A percentile compares a stretch with the other conserved stretches of the same genome.
Conservation (phyloP, 2,888 invertebrate species). For the Mermis nigrescens region DNA sequence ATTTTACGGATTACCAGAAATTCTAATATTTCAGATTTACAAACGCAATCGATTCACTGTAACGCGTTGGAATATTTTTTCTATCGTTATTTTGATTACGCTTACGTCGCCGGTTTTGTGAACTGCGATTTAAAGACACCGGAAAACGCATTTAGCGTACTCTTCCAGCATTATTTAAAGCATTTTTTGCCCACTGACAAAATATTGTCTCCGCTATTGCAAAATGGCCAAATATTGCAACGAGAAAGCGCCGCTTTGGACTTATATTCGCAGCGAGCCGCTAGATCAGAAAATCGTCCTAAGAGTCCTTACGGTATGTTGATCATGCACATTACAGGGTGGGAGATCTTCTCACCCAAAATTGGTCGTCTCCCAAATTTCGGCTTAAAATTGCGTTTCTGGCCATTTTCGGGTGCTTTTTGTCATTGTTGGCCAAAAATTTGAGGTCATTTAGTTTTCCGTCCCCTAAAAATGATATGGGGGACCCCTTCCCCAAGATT, state of each 20-base stretch:
- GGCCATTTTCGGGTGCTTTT: too few relatives aligned
- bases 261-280: too few relatives aligned
- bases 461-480: too few relatives aligned
- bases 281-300: too few relatives aligned
- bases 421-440: too few relatives aligned
- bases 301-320: too few relatives aligned
- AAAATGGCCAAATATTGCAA: not conserved
- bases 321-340: too few relatives aligned
- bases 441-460: too few relatives aligned
- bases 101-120: not conserved
- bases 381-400: not conserved
- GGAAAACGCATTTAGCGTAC: not conserved
- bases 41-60: not conserved
- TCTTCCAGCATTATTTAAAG: not conserved
- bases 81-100: not conserved
- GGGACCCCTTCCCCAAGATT: too few relatives aligned
- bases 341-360: not conserved
- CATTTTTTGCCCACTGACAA: not conserved
- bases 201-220: not conserved
- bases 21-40: not conserved
- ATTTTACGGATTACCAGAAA: too few relatives aligned
- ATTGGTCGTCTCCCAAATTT: not conserved
- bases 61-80: not conserved
- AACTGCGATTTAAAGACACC: not conserved
- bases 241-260: not conserved